Evolutionary conservation across 2,797 vertebrate genomes (phyloP), one percentile per base, ranked within the genome.

Genomic region (Taenioides sp.): DNA sequence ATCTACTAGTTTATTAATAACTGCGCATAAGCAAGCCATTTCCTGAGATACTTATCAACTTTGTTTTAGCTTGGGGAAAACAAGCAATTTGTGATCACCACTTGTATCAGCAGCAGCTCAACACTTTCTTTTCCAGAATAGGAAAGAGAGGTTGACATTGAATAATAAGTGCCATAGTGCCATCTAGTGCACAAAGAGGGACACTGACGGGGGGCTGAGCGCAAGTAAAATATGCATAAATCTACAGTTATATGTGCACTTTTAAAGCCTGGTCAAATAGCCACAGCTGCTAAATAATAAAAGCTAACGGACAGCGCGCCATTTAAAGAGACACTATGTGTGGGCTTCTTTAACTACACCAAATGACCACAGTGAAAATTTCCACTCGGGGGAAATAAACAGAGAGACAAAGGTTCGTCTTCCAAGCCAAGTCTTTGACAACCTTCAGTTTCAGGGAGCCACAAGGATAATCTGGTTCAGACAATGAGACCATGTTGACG

Each of bases 111-210:
- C 72, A 80, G 78, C 72, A 69, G 73, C 77, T 60, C 73, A 67
- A 59, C 76, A 68, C 60, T 72, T 66, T 50, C 67, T 70, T 71
- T 73, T 75, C 77, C 80, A 87, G 87, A 16, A 84, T 86, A 78
- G 78, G 87, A 84, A 88, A 76, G 0, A 80, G 71, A 67, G 5
- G 27, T 64, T 73, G 77, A 67, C 50, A 3, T 69, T 85, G 85
- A 89, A 92, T 92, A 91, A 88, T 86, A 87, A 92, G 91, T 89
- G 87, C 75, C 89, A 91, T 90, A 92, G 87, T 91, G 92, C 91
- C 92, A 91, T 93, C 92, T 93, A 93, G 91, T 91, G 92, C 80
- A 74, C 86, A 73, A 1, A 84, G 80, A 66, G 76, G 74, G 80
- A 87, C 86, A 91, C 85, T 88, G 88, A 83, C 78, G 16, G 4